Conservation (phyloP, 2,888 invertebrate species). For the Acanthopleura granulata region DNA sequence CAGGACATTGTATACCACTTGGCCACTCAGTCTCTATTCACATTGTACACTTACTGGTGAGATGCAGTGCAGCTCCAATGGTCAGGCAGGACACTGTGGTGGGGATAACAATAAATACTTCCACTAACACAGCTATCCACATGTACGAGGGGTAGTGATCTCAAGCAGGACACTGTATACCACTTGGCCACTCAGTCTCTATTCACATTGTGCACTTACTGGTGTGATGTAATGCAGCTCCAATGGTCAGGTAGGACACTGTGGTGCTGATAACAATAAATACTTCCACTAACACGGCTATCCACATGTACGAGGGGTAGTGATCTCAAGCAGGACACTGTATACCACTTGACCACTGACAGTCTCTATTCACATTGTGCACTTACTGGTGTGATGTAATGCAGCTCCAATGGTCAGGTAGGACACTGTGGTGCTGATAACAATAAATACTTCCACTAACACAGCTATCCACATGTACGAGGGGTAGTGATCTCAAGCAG, state of each 20-base stretch:
- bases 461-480: constrained; percentile 62
- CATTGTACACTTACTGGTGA: constrained; percentile 58
- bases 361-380: neutral
- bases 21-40: no score
- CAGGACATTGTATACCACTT: neutral
- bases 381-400: constrained; percentile 66
- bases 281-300: constrained; percentile 61
- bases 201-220: constrained; percentile 45
- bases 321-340: constrained; percentile 9
- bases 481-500: constrained; percentile 48
- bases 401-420: constrained; percentile 66
- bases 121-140: constrained; percentile 64
- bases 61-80: constrained; percentile 64
- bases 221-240: constrained; percentile 65
- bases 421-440: constrained; percentile 68
- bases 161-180: neutral
- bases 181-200: no score
- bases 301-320: constrained; percentile 61
- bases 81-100: constrained; percentile 68
- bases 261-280: constrained; percentile 68
- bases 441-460: constrained; percentile 64
- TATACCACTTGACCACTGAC: no score
- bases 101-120: constrained; percentile 66
- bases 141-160: constrained; percentile 50
- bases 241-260: constrained; percentile 67